These are phyloP conservation scores for Dolichotis patagonum DNA, from an alignment of 2,113 vertebrate species.

Conservation along the genomic window DNA sequence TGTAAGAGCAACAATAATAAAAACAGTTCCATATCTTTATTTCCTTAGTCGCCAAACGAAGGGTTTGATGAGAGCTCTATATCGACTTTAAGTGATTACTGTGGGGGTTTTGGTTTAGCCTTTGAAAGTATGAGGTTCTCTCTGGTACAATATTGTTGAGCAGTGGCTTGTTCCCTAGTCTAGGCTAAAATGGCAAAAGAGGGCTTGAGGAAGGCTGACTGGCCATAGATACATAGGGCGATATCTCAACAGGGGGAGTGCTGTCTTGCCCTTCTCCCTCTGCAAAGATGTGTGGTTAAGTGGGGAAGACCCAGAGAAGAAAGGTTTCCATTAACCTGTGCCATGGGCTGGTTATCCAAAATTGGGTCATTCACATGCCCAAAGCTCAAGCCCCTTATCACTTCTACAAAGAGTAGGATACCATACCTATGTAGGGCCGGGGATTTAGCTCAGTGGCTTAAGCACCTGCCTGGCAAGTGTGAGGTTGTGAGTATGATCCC, in stretches of 20 bases:
- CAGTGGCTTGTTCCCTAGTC: not conserved
- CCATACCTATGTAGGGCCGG: not conserved
- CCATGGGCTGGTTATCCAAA: not conserved
- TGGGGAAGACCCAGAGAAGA: not conserved
- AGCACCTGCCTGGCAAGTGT: no score
- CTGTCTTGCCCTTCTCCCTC: not conserved
- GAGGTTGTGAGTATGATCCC: no score
- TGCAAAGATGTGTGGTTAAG: constrained; percentile 10
- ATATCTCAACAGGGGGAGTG: not conserved
- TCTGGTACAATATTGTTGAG: not conserved
- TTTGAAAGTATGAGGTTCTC: not conserved
- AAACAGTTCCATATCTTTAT: not conserved
- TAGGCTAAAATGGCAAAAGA: not conserved
- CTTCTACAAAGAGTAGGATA: not conserved
- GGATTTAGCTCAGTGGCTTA: no score
- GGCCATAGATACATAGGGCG: not conserved
- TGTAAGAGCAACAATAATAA: constrained; percentile 33
- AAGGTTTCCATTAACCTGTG: not conserved
- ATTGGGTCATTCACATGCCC: not conserved
- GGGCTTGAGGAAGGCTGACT: not conserved
- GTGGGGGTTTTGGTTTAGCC: not conserved
- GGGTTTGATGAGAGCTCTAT: not conserved
- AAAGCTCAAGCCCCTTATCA: constrained; percentile 10
- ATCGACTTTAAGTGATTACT: not conserved
- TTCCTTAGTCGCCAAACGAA: not conserved